Percentiles rank a stretch among this genome's conserved stretches.
Evolutionary conservation across 1,140 invertebrate genomes (phyloP).

Genomic region (Cyrtorhinus lividipennis): DNA sequence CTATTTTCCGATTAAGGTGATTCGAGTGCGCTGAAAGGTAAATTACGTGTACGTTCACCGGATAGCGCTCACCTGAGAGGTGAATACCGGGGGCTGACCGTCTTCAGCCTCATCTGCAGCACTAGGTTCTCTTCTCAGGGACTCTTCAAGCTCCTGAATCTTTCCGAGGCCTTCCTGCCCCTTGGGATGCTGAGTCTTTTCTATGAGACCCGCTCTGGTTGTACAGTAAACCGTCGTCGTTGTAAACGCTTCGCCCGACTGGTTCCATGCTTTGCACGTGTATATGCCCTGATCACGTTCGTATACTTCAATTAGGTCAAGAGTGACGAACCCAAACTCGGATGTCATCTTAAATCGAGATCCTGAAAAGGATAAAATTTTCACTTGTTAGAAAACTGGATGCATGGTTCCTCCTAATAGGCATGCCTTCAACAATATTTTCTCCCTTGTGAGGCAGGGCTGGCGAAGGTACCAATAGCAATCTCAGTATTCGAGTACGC

Average conservation of each 20-base stretch:
- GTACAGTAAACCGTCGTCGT: slow-evolving; percentile 74
- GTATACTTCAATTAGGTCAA: slow-evolving; percentile 78
- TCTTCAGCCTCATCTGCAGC: slow-evolving; percentile 51
- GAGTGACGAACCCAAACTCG: slow-evolving; percentile 84
- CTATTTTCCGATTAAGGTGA: no score
- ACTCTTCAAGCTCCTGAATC: slow-evolving; percentile 80
- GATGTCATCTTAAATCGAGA: slow-evolving; percentile 73
- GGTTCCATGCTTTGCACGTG: slow-evolving; percentile 76
- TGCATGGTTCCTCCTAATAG: no score
- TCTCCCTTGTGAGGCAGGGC: not conserved
- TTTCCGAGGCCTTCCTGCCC: slow-evolving; percentile 78
- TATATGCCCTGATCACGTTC: slow-evolving; percentile 90
- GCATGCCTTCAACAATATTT: not conserved
- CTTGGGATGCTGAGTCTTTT: slow-evolving; percentile 82
- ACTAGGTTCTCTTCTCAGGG: slow-evolving; percentile 52
- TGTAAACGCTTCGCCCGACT: slow-evolving; percentile 77
- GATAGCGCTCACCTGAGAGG: slow-evolving; percentile 49
- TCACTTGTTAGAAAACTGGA: not conserved
- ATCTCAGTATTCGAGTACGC: not conserved
- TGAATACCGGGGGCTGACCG: slow-evolving; percentile 74
- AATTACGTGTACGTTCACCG: not conserved
- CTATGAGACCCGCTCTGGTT: slow-evolving; percentile 67
- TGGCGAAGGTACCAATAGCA: not conserved
- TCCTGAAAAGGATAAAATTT: no score
- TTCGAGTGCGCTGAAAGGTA: no score